Evolutionary conservation across 2,797 vertebrate genomes (phyloP), one percentile per base, ranked within the genome.

Genomic region (Periparus ater): DNA sequence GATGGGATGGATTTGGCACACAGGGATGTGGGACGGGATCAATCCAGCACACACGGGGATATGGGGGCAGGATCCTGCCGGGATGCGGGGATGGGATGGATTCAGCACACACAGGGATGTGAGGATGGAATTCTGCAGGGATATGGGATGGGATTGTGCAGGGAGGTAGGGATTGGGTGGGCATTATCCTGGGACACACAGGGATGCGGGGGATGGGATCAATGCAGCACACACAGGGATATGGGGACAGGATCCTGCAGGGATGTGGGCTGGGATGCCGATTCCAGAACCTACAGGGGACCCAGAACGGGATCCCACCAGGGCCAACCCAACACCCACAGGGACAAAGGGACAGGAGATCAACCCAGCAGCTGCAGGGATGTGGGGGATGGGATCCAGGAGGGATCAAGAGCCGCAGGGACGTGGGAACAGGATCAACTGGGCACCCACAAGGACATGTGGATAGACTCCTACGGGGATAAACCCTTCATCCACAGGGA

Each of bases 221-320:
- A 11, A 54, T 13, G 27, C 6, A 2, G 19, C 2, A 10, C 4
- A 4, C 22, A 11, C 2, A 6, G 38, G 30, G 29, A 20, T 40
- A 14, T 40, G 40, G 10, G 40, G 14, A 5, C 40, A 40, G 36
- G 32, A 45, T 34, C 20, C 11, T 8, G 7, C 29, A 22, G 79
- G 55, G 79, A 6, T 38, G 3, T 22, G 38, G 53, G 55, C 4
- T 45, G 42, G 42, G 32, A 30, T 54, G 53, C 14, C 1, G 2
- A 45, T 22, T 42, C 12, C 32, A 50, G 50, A 62, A 11, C 36
- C 18, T 26, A 32, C 21, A 55, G 42, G 42, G 34, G 17, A 47
- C 10, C 7, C 6, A 6, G 47, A 19, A 16, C 10, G 23, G 23
- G 19, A 27, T 19, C 12, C 7, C 40, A 45, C 8, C 0, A 1